Conservation (phyloP, 2,797 vertebrate species). For the Staurois parvus region DNA sequence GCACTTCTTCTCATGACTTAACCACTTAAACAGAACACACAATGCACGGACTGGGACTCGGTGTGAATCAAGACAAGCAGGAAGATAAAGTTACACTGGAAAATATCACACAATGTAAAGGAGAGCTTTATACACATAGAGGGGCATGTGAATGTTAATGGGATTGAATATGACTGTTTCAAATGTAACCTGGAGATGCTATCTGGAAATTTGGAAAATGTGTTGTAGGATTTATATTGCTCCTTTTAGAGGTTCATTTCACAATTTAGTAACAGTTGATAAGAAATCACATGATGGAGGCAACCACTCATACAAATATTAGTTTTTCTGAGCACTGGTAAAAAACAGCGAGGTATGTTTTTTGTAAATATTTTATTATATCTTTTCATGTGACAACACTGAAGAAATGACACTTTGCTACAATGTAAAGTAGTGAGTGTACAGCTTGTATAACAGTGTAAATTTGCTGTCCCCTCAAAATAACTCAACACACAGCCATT, state of each 20-base stretch:
- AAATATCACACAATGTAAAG: background rate
- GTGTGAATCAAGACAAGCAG: background rate
- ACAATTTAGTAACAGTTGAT: background rate
- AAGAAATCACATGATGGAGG: background rate
- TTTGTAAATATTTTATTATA: too few species aligned
- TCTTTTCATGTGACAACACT: too few species aligned
- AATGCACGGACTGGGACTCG: background rate
- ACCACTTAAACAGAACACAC: slow-evolving; percentile 3
- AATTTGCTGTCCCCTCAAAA: too few species aligned
- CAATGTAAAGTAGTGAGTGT: too few species aligned
- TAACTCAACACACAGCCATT: too few species aligned
- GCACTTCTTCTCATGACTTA: slow-evolving; percentile 37
- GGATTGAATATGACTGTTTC: background rate
- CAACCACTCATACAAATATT: too few species aligned
- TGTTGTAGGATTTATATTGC: background rate
- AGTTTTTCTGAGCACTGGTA: too few species aligned
- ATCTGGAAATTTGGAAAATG: background rate
- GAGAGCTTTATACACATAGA: background rate
- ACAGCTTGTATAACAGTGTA: too few species aligned
- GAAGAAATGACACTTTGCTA: too few species aligned
- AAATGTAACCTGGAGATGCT: background rate
- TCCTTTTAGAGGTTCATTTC: background rate
- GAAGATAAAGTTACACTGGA: slow-evolving; percentile 1
- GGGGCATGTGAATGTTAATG: slow-evolving; percentile 1
- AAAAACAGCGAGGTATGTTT: too few species aligned